A percentile compares a stretch with the other conserved stretches of the same genome.
phyloP scores from a whole-genome alignment of 2,888 invertebrate genomes.

The Vesta saturnalis region DNA sequence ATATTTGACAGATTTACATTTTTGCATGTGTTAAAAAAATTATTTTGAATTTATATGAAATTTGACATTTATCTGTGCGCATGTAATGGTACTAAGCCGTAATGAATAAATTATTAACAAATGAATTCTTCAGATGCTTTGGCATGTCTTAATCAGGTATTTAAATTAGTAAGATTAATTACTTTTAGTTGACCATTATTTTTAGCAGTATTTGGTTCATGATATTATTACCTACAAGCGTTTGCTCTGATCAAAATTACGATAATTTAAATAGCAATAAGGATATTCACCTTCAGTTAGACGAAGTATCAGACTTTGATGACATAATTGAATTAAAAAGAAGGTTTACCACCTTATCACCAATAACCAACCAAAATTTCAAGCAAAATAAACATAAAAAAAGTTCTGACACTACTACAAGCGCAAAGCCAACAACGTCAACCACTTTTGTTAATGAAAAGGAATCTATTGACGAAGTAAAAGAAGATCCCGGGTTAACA shows the following conservation, averaged over 20 bases:
- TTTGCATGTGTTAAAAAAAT: too few species aligned
- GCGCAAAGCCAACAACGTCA: too few species aligned
- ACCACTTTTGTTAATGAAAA: too few species aligned
- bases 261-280: background rate
- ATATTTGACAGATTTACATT: slow-evolving; percentile 9
- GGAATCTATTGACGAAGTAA: too few species aligned
- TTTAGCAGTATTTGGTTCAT: slow-evolving; percentile 44
- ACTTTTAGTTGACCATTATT: background rate
- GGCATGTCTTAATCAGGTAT: slow-evolving; percentile 34
- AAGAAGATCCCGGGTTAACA: too few species aligned
- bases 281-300: background rate
- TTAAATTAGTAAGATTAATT: background rate
- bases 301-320: slow-evolving; percentile 45
- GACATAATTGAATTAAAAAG: slow-evolving; percentile 41
- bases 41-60: background rate
- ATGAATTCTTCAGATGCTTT: slow-evolving; percentile 37
- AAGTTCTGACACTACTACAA: too few species aligned
- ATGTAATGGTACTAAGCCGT: slow-evolving; percentile 23
- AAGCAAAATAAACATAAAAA: too few species aligned
- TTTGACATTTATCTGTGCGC: background rate
- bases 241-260: background rate
- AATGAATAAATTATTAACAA: slow-evolving; percentile 23
- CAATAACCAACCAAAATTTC: too few species aligned
- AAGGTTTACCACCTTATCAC: background rate
- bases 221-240: slow-evolving; percentile 30